A percentile compares a stretch with the other conserved stretches of the same genome.
phyloP scores from a whole-genome alignment of 2,797 vertebrate species.

The Knipowitschia caucasica region DNA sequence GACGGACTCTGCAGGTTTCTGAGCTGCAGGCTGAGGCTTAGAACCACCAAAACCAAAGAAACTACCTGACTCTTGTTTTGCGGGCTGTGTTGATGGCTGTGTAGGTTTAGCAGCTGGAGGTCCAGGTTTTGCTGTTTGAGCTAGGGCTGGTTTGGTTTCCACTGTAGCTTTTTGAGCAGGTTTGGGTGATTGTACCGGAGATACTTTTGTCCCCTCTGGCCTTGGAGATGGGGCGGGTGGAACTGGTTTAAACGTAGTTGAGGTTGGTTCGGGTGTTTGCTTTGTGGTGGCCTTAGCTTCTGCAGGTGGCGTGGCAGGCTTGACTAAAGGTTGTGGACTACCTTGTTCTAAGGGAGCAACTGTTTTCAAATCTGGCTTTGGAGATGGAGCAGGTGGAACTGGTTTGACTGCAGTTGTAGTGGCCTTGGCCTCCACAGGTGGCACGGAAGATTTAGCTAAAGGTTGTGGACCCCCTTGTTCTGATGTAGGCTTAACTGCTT shows the following conservation, averaged over 20 bases:
- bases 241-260: conserved; percentile 1
- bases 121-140: background rate
- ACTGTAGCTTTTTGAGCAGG: background rate
- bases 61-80: conserved; percentile 66
- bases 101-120: conserved; percentile 54
- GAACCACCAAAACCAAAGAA: conserved; percentile 66
- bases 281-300: background rate
- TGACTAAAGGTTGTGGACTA: too few species aligned
- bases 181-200: conserved; percentile 1
- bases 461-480: background rate
- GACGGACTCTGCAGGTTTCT: conserved; percentile 83
- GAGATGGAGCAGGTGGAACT: background rate
- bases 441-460: background rate
- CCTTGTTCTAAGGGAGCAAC: background rate
- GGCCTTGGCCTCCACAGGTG: background rate
- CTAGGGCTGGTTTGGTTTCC: background rate
- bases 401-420: background rate
- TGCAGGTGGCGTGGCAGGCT: too few species aligned
- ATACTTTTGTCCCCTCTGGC: background rate
- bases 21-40: conserved; percentile 72
- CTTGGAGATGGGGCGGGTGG: background rate
- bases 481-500: background rate
- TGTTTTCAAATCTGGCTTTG: conserved; percentile 1
- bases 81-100: conserved; percentile 60
- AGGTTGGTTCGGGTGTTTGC: background rate